phyloP scores from a whole-genome alignment of 2,113 vertebrate species.

The Orthonyx spaldingii region DNA sequence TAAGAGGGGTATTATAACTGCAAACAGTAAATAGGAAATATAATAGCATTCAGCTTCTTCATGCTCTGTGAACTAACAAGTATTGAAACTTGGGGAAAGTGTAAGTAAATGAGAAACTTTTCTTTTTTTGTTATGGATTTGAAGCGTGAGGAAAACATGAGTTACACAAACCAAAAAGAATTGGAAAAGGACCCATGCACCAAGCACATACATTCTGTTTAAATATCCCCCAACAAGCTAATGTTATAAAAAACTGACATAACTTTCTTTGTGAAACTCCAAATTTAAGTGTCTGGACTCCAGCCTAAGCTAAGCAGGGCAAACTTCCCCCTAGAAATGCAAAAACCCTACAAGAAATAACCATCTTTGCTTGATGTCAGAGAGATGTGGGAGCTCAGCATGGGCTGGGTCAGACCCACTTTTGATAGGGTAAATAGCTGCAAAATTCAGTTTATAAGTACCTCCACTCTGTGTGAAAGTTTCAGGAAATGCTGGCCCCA shows the following conservation, averaged over 20 bases:
- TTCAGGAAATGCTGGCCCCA: background rate
- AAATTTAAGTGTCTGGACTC: background rate
- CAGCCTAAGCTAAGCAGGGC: background rate
- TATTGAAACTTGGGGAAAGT: background rate
- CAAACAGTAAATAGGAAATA: constrained; percentile 40
- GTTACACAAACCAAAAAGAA: background rate
- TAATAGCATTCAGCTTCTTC: constrained; percentile 45
- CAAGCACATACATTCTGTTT: background rate
- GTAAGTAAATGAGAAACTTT: constrained; percentile 2
- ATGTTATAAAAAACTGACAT: background rate
- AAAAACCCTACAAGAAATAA: background rate
- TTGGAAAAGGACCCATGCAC: background rate
- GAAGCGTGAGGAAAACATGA: background rate
- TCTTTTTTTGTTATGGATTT: constrained; percentile 1
- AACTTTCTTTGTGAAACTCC: background rate
- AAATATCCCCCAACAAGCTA: background rate
- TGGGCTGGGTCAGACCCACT: background rate
- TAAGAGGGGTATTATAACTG: constrained; percentile 25
- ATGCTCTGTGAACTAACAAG: constrained; percentile 4
- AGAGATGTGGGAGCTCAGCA: background rate
- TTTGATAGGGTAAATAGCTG: background rate
- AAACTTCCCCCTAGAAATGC: accelerated
- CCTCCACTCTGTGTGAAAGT: background rate
- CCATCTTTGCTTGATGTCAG: background rate
- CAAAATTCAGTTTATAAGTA: background rate